Evolutionary conservation across 2,113 vertebrate genomes (phyloP).

Genomic region (human): DNA sequence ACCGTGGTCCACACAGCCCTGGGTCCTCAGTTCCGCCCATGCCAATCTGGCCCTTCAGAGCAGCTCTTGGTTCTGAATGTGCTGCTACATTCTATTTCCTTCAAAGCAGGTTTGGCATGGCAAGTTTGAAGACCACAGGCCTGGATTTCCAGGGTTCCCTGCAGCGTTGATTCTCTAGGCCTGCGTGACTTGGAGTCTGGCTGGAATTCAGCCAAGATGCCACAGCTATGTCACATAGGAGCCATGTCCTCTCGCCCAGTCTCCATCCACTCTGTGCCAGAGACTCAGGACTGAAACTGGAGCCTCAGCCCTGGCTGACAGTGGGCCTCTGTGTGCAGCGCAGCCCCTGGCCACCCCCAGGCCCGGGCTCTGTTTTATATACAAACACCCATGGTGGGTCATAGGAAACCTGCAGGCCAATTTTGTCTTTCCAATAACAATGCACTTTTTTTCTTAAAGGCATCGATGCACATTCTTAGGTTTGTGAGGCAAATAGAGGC

Average conservation of each 20-base stretch:
- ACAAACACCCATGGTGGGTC: not conserved
- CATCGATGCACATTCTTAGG: not conserved
- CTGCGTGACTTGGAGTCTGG: accelerated
- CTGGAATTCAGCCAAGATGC: not conserved
- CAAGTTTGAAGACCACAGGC: not conserved
- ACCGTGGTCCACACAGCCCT: accelerated
- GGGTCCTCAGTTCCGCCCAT: not conserved
- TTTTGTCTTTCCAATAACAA: slow-evolving; percentile 64
- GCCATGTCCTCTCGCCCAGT: not conserved
- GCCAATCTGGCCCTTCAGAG: not conserved
- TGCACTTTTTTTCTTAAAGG: slow-evolving; percentile 62
- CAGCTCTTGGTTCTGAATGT: not conserved
- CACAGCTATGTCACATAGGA: not conserved
- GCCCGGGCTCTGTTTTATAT: slow-evolving; percentile 51
- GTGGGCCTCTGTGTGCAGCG: not conserved
- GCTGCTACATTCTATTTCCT: not conserved
- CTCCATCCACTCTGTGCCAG: not conserved
- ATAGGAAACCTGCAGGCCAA: not conserved
- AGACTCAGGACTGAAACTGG: not conserved
- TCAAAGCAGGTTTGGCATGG: not conserved
- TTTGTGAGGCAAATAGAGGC: not conserved
- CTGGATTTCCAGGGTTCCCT: not conserved
- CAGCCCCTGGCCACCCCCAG: not conserved
- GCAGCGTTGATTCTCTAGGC: accelerated
- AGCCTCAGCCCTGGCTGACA: not conserved